Conservation (phyloP, 2,888 invertebrate species). For the Athalia cordata region DNA sequence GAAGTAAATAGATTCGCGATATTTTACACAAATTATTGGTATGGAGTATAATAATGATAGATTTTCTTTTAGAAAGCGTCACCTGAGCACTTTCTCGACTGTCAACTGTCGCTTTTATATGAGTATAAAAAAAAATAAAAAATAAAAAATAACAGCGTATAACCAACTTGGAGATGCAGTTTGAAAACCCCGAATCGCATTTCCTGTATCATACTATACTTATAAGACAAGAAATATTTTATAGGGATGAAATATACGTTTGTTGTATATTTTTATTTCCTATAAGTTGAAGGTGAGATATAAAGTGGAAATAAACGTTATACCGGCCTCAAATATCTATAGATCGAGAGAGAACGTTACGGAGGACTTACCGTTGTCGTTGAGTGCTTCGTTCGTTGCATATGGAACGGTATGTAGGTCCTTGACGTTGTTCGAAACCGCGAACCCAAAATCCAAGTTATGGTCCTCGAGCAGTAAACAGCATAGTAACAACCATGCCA, state of each 20-base stretch:
- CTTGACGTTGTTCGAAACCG: slow-evolving; percentile 51
- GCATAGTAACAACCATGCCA: slow-evolving; percentile 71
- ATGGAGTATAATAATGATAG: slow-evolving; percentile 21
- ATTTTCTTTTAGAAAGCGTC: slow-evolving; percentile 33
- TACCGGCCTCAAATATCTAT: slow-evolving; percentile 16
- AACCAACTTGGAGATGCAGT: no score
- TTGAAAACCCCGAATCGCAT: background rate
- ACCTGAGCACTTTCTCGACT: no score
- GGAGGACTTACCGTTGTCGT: slow-evolving; percentile 42
- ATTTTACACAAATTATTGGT: no score
- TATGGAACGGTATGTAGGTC: slow-evolving; percentile 43
- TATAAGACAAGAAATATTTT: no score
- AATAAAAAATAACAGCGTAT: no score
- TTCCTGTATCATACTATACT: background rate
- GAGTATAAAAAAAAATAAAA: no score
- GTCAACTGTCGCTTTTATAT: no score
- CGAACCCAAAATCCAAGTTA: slow-evolving; percentile 65
- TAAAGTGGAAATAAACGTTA: slow-evolving; percentile 7
- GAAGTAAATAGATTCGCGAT: no score
- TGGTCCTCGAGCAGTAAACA: slow-evolving; percentile 70
- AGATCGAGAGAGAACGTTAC: slow-evolving; percentile 32
- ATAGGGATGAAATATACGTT: no score
- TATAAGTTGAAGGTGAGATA: slow-evolving; percentile 15
- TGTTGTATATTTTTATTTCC: no score
- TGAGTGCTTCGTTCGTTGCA: slow-evolving; percentile 45